Base-by-base conservation (phyloP, 2,888 invertebrate species). In the Barypeithes pellucidus region DNA sequence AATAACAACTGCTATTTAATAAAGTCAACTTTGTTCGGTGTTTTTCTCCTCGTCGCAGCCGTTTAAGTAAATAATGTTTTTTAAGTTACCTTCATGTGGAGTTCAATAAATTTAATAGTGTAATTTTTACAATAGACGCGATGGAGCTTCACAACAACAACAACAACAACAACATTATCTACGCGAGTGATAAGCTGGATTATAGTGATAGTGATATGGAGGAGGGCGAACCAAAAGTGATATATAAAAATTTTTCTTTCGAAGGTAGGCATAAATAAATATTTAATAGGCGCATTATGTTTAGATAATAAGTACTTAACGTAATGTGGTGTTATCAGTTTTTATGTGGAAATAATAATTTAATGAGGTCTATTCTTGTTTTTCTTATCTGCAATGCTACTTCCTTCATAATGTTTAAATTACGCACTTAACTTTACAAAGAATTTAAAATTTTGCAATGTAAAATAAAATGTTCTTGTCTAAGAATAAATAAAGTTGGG, bases 221-320 rank as follows among this genome's bases (percentile, higher is more conserved):
- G 2, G 20, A 33, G 3, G 24, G 45, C 11, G 22, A 39, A 41
- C 43, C 22, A 14, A 41, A 69, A 47, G 8, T 47, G 1, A 65
- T 50, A 11, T 60, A 66, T 24, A 71, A 71, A 60, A 71, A 43
- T 33, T 65, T 66, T 59, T 71, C 71, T n/a, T 71, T 71, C 39
- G 29, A 43, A 24, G 71, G 71, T 71, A 71, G 60, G 71, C 57
- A 33, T 43, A 41, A 14, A 43, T 61, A 43, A 22, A 60, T 60
- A 60, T 41, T 61, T 24, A 22, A 61, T 33, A 33, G 11, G 18
- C 33, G 0, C 11, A 33, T 29, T 29, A 29, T 29, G 29, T 29
- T 29, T 7, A 5, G 9, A 16, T 33, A 57, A 24, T 16, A 18
- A 45, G n/a, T 9, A 18, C 11, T 11, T 36, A 16, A 57, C 33